Percentiles rank a stretch among this genome's conserved stretches.
Evolutionary conservation across 2,113 vertebrate genomes (phyloP).

Genomic region (Prochilodus magdalenae): DNA sequence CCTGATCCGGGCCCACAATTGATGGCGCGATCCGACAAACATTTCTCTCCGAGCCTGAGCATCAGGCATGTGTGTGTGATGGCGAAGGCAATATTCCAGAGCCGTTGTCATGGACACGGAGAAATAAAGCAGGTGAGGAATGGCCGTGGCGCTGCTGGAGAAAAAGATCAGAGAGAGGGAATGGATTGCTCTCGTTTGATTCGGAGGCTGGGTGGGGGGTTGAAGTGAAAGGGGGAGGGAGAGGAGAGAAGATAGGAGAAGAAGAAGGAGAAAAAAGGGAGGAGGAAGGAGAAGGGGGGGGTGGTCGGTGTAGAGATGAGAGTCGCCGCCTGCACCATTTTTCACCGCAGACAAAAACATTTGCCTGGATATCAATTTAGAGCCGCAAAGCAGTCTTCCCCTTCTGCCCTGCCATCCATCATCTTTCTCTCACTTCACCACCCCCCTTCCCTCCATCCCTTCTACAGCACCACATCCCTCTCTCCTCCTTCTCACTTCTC

Average conservation of each 20-base stretch:
- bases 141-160: constrained; percentile 54
- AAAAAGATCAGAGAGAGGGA: constrained; percentile 51
- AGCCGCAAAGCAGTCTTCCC: constrained; percentile 86
- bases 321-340: constrained; percentile 89
- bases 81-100: constrained; percentile 58
- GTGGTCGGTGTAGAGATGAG: constrained; percentile 78
- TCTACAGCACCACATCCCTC: constrained; percentile 40
- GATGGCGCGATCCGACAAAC: constrained; percentile 10
- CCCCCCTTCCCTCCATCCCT: constrained; percentile 43
- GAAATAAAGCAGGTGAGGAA: constrained; percentile 62
- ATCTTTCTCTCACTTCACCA: constrained; percentile 77
- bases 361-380: constrained; percentile 97
- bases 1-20: neutral
- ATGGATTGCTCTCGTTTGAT: constrained; percentile 61
- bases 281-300: neutral
- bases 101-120: constrained; percentile 66
- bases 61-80: constrained; percentile 34
- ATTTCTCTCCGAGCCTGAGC: constrained; percentile 11
- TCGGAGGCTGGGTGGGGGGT: constrained; percentile 44
- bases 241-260: constrained; percentile 21
- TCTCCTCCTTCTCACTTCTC: constrained; percentile 10
- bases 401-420: constrained; percentile 97
- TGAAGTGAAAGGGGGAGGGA: neutral
- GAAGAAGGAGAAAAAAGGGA: neutral
- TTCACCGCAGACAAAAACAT: constrained; percentile 99